Conservation (phyloP, 2,113 vertebrate genomes). For the Tupaia tana region DNA sequence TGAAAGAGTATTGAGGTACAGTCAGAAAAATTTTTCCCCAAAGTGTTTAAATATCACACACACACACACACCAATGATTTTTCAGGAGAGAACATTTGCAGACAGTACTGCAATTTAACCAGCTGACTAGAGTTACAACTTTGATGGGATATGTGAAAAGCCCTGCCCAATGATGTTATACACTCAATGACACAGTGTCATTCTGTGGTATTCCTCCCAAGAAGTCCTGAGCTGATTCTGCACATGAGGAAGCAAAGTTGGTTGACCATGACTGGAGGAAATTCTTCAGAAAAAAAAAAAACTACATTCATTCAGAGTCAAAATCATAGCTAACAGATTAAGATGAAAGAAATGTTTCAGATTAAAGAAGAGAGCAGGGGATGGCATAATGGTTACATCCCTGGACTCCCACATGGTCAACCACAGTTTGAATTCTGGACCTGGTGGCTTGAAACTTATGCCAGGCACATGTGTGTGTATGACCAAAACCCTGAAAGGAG, state of each 20-base stretch:
- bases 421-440: too few species aligned
- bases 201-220: neutral
- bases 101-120: neutral
- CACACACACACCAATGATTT: neutral
- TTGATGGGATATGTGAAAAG: neutral
- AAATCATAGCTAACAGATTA: neutral
- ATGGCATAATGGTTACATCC: too few species aligned
- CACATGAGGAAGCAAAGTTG: neutral
- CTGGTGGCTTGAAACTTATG: too few species aligned
- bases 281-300: neutral
- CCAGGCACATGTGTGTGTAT: too few species aligned
- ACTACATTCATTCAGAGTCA: neutral
- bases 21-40: neutral
- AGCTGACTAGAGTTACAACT: neutral
- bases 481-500: too few species aligned
- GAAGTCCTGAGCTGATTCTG: neutral
- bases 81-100: neutral
- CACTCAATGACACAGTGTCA: neutral
- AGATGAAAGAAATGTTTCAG: neutral
- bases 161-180: neutral
- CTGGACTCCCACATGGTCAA: too few species aligned
- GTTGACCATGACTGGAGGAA: neutral
- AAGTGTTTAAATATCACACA: neutral
- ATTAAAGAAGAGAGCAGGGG: neutral
- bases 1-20: neutral